A percentile compares a stretch with the other conserved stretches of the same genome.
These are phyloP conservation scores for Lepidothrix coronata DNA, from an alignment of 2,113 vertebrate genomes.

Conservation along the genomic window DNA sequence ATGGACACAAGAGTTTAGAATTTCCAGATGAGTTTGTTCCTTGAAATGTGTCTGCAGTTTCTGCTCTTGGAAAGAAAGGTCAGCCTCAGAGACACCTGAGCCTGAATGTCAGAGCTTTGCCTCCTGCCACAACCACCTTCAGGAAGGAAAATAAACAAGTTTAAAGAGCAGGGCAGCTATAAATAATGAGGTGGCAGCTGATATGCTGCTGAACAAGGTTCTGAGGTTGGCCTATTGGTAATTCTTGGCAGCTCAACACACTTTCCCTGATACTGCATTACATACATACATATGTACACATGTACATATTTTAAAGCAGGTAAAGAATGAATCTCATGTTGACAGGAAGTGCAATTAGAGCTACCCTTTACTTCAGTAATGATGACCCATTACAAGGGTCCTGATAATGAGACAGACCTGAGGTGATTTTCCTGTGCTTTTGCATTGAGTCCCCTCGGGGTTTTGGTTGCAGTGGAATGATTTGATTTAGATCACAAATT, in stretches of 20 bases:
- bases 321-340: background rate
- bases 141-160: constrained; percentile 31
- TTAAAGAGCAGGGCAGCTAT: background rate
- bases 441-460: background rate
- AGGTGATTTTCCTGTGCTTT: background rate
- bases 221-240: background rate
- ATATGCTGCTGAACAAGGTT: background rate
- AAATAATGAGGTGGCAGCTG: constrained; percentile 48
- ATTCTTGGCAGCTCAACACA: background rate
- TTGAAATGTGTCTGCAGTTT: background rate
- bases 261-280: background rate
- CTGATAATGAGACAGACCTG: background rate
- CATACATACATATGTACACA: background rate
- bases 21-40: background rate
- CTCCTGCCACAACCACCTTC: constrained; percentile 12
- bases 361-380: background rate
- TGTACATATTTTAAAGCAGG: background rate
- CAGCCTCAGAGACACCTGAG: background rate
- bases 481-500: background rate
- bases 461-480: background rate
- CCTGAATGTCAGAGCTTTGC: constrained; percentile 36
- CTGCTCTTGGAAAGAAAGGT: constrained; percentile 37
- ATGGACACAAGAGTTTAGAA: background rate
- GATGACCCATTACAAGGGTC: background rate
- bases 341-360: background rate